Conservation (phyloP, 2,113 vertebrate species). For the Oryzias javanicus region DNA sequence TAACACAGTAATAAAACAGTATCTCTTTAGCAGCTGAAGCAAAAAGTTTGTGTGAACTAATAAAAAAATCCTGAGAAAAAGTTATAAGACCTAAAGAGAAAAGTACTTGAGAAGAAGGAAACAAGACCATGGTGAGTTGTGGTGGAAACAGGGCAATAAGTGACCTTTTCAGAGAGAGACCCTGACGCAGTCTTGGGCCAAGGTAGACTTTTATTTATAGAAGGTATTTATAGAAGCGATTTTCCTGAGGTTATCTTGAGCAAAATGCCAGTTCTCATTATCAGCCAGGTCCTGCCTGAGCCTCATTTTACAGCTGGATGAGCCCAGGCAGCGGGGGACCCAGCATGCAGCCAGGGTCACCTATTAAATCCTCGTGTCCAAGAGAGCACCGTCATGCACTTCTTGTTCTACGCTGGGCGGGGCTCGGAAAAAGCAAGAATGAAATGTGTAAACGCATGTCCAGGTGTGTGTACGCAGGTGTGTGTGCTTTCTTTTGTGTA, state of each 20-base stretch:
- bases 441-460: conserved; percentile 29
- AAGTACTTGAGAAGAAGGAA: conserved; percentile 26
- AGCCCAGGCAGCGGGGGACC: conserved; percentile 65
- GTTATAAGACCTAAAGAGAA: conserved; percentile 6
- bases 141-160: conserved; percentile 56
- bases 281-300: conserved; percentile 70
- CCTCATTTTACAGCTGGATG: conserved; percentile 82
- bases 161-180: conserved; percentile 78
- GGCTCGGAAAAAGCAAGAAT: conserved; percentile 48
- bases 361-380: conserved; percentile 76
- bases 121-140: conserved; percentile 32
- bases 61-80: neutral
- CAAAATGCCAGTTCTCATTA: conserved; percentile 83
- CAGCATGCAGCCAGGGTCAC: conserved; percentile 77
- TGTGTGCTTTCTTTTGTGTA: conserved; percentile 31
- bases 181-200: conserved; percentile 60
- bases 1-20: conserved; percentile 36
- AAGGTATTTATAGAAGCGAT: conserved; percentile 82
- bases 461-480: conserved; percentile 47
- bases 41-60: conserved; percentile 38
- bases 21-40: conserved; percentile 32
- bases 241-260: conserved; percentile 80
- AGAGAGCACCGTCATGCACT: conserved; percentile 69
- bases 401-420: conserved; percentile 65
- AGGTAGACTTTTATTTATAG: conserved; percentile 81